Conservation (phyloP, 2,888 invertebrate species). For the Lasioglossum villosulum region DNA sequence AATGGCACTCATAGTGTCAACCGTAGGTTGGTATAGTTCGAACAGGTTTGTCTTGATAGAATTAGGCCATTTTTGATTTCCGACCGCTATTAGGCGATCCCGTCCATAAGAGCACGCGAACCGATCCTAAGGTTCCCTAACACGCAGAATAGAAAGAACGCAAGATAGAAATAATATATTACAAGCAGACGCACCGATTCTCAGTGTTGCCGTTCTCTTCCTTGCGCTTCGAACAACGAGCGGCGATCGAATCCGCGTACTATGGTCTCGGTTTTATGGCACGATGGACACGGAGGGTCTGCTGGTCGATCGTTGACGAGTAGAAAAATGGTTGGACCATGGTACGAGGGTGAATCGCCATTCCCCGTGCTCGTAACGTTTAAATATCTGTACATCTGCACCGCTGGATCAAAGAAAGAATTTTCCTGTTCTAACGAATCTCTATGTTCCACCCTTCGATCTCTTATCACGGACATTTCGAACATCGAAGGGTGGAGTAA, state of each 20-base stretch:
- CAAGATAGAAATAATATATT: slow-evolving; percentile 70
- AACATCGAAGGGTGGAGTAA: not conserved
- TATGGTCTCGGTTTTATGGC: slow-evolving; percentile 45
- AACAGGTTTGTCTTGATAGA: not conserved
- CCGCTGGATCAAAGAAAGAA: not conserved
- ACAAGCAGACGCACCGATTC: slow-evolving; percentile 69
- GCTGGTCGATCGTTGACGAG: slow-evolving; percentile 31
- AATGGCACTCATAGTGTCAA: not conserved
- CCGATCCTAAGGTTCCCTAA: slow-evolving; percentile 38
- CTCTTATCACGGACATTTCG: not conserved
- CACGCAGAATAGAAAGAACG: slow-evolving; percentile 21
- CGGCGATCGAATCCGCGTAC: slow-evolving; percentile 65
- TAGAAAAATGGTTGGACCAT: not conserved
- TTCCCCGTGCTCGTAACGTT: slow-evolving; percentile 43
- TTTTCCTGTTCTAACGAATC: not conserved
- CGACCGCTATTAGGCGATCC: slow-evolving; percentile 47
- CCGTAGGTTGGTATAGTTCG: not conserved
- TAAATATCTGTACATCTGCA: slow-evolving; percentile 60
- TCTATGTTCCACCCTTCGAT: not conserved
- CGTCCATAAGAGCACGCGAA: slow-evolving; percentile 38
- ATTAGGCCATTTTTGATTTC: not conserved
- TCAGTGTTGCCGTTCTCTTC: not conserved
- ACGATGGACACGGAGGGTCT: slow-evolving; percentile 22
- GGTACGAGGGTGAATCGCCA: slow-evolving; percentile 37
- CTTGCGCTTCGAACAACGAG: slow-evolving; percentile 47